These are phyloP conservation scores for Thymelicus sylvestris DNA, from an alignment of 2,888 invertebrate genomes.

Conservation along the genomic window DNA sequence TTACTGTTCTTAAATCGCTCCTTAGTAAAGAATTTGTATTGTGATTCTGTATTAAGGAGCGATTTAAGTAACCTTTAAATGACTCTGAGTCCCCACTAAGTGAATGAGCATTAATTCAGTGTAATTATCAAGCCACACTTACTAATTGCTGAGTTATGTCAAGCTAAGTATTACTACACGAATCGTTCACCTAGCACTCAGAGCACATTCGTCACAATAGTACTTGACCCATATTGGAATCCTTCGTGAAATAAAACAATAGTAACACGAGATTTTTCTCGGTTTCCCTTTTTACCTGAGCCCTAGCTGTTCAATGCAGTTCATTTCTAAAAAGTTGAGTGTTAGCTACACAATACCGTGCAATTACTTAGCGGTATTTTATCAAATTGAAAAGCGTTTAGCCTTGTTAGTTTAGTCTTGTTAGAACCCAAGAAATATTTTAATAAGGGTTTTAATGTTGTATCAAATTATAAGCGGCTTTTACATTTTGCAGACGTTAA, in stretches of 20 bases:
- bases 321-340: constrained; percentile 34
- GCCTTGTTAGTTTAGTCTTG: too few species aligned
- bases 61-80: too few species aligned
- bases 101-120: too few species aligned
- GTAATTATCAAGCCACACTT: too few species aligned
- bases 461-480: too few species aligned
- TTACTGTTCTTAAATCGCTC: too few species aligned
- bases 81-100: too few species aligned
- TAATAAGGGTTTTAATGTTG: too few species aligned
- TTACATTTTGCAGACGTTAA: too few species aligned
- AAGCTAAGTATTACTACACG: background rate
- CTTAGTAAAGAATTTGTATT: too few species aligned
- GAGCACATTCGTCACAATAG: constrained; percentile 1
- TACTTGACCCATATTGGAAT: constrained; percentile 29
- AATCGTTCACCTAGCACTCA: background rate
- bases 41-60: too few species aligned
- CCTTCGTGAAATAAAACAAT: constrained; percentile 13
- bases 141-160: too few species aligned
- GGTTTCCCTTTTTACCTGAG: constrained; percentile 9
- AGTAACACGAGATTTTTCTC: constrained; percentile 6
- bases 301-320: constrained; percentile 28
- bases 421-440: background rate
- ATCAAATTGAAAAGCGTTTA: constrained; percentile 16
- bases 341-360: constrained; percentile 22
- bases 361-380: constrained; percentile 32